Evolutionary conservation across 2,113 vertebrate species (phyloP).

Genomic region (Saguinus midas): DNA sequence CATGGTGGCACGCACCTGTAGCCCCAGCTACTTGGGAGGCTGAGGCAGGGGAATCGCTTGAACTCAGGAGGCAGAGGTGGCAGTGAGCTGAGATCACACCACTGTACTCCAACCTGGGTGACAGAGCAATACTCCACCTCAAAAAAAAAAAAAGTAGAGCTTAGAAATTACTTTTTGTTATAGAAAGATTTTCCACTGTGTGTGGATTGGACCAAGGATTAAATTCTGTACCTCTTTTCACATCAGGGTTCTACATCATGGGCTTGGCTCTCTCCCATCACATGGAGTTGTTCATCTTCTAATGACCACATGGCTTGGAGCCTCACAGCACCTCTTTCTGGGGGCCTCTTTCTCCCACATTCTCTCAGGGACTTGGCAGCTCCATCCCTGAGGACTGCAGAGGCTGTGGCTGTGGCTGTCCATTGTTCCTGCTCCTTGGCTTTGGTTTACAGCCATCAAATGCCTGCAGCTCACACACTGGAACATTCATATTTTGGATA

Average conservation of each 20-base stretch:
- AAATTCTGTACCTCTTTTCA: no score
- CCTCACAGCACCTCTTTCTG: accelerated
- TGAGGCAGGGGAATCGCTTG: no score
- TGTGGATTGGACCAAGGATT: neutral
- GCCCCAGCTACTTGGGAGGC: no score
- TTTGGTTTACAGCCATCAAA: neutral
- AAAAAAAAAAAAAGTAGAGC: neutral
- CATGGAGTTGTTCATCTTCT: accelerated
- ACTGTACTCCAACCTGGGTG: no score
- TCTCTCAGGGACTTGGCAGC: neutral
- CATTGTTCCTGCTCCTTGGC: neutral
- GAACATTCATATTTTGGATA: accelerated
- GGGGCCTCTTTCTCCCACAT: neutral
- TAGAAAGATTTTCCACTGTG: neutral
- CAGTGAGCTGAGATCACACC: no score
- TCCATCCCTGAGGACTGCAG: neutral
- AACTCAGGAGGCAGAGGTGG: no score
- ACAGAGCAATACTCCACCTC: no score
- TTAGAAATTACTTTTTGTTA: neutral
- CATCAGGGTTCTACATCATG: accelerated
- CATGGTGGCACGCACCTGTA: no score
- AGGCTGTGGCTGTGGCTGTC: neutral
- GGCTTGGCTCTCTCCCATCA: accelerated
- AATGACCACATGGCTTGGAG: accelerated
- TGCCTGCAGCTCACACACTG: no score